phyloP scores from a whole-genome alignment of 1,140 invertebrate species.

The Colletes gigas region DNA sequence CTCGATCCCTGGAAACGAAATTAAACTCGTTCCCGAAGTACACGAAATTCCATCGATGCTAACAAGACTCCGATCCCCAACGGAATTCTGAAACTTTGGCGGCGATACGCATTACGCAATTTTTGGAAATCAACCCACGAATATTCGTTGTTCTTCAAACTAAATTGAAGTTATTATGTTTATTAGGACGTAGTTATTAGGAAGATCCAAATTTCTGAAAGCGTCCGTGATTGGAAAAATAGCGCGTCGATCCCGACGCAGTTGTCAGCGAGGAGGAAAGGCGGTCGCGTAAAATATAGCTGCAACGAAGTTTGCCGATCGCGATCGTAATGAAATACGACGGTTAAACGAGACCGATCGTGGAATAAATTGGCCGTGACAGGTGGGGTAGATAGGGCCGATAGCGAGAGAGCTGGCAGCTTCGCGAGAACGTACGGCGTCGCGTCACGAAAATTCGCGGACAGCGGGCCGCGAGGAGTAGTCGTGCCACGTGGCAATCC shows the following conservation, averaged over 20 bases:
- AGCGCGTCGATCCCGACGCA: neutral
- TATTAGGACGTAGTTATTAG: too few species aligned
- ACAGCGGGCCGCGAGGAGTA: neutral
- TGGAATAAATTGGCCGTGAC: slow-evolving; percentile 42
- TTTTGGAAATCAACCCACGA: too few species aligned
- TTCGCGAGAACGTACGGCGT: slow-evolving; percentile 42
- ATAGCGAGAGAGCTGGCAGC: slow-evolving; percentile 23
- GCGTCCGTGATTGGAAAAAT: too few species aligned
- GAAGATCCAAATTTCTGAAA: too few species aligned
- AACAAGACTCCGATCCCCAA: too few species aligned
- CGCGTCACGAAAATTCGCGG: slow-evolving; percentile 52
- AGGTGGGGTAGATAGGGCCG: slow-evolving; percentile 16
- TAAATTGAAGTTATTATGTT: too few species aligned
- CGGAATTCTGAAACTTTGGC: too few species aligned
- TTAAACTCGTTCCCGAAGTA: neutral
- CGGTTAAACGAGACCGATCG: slow-evolving; percentile 47
- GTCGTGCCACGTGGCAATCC: slow-evolving; percentile 30
- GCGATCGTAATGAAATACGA: slow-evolving; percentile 10
- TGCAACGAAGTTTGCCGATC: neutral
- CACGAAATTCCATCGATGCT: neutral
- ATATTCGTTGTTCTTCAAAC: too few species aligned
- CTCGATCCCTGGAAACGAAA: neutral
- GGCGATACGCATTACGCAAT: too few species aligned
- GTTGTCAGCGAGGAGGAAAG: neutral
- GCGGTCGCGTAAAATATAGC: neutral